phyloP scores from a whole-genome alignment of 1,140 invertebrate genomes.

The Acromyrmex heyeri region DNA sequence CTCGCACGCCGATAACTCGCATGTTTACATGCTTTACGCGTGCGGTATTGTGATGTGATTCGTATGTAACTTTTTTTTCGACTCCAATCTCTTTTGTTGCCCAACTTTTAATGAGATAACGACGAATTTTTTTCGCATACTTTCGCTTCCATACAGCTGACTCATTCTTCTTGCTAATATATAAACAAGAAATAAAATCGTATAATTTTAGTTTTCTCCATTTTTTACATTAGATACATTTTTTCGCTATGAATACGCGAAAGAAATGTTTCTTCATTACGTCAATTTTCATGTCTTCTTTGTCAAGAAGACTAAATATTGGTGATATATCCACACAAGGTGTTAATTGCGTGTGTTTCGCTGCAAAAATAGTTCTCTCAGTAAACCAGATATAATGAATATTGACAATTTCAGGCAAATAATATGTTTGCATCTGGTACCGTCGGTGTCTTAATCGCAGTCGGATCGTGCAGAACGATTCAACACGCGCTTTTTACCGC shows the following conservation, averaged over 20 bases:
- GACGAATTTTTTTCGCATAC: not conserved
- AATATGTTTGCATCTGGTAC: conserved; percentile 67
- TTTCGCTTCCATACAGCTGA: not conserved
- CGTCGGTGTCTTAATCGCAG: conserved; percentile 73
- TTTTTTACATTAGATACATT: not conserved
- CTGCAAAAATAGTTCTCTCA: conserved; percentile 13
- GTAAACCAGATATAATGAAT: conserved; percentile 50
- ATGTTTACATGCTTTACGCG: conserved; percentile 34
- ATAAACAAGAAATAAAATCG: not conserved
- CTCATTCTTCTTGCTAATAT: not conserved
- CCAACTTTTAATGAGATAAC: not conserved
- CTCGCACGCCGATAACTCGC: conserved; percentile 33
- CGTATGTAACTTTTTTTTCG: not conserved
- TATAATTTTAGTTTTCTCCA: not conserved
- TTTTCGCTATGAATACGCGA: not conserved
- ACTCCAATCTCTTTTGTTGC: not conserved
- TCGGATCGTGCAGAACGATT: conserved; percentile 35
- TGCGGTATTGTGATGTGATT: conserved; percentile 21
- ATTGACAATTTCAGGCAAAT: conserved; percentile 67
- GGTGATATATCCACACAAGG: not conserved
- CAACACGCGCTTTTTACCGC: conserved; percentile 70
- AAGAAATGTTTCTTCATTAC: not conserved
- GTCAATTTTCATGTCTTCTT: not conserved
- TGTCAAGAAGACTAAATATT: not conserved
- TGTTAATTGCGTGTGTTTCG: conserved; percentile 22